These are phyloP conservation scores for Anniella stebbinsi DNA, from an alignment of 2,797 vertebrate genomes.

Conservation along the genomic window DNA sequence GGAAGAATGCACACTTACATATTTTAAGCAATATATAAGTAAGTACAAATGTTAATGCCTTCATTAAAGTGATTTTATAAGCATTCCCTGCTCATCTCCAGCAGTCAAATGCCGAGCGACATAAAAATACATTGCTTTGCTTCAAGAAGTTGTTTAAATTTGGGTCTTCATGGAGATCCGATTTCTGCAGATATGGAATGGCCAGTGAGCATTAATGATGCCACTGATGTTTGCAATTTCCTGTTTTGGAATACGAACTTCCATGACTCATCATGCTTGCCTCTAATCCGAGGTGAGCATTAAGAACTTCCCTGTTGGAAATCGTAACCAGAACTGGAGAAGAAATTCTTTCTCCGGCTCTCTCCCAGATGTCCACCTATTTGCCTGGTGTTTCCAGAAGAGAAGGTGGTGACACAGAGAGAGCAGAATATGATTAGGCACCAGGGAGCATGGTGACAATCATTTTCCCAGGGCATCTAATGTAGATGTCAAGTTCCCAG, in stretches of 20 bases:
- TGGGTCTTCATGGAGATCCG: background rate
- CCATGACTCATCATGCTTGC: background rate
- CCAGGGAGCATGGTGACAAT: fast-evolving
- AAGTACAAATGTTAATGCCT: background rate
- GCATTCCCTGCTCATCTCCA: background rate
- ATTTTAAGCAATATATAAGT: background rate
- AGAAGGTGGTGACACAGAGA: background rate
- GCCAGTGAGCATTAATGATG: no score
- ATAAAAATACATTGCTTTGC: background rate
- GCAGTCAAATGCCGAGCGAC: background rate
- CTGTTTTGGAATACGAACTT: background rate
- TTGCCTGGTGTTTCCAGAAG: background rate
- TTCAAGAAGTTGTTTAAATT: background rate
- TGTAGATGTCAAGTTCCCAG: background rate
- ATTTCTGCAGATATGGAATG: background rate
- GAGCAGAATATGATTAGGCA: background rate
- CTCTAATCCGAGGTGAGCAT: background rate
- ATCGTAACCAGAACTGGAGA: background rate
- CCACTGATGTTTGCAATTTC: background rate
- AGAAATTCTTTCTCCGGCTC: background rate
- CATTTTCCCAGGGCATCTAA: background rate
- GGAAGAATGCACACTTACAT: background rate
- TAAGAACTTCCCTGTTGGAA: background rate
- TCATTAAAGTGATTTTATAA: background rate
- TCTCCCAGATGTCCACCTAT: background rate